Evolutionary conservation across 2,888 invertebrate species (phyloP).

Genomic region (Diogma glabrata): DNA sequence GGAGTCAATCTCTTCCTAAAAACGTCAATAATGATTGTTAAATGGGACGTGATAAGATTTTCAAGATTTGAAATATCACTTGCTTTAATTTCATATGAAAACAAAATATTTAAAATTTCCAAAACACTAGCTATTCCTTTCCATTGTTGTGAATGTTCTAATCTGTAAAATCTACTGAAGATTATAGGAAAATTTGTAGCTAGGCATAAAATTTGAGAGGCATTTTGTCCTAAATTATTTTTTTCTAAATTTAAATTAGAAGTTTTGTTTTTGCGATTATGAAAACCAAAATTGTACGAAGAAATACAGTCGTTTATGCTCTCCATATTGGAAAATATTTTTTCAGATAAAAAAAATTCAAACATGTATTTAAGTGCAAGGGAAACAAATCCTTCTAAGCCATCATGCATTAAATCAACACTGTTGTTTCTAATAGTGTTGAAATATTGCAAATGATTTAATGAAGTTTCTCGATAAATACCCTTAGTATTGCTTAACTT

Average conservation of each 20-base stretch:
- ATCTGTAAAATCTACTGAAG: no score
- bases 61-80: no score
- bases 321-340: not conserved
- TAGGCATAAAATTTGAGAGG: no score
- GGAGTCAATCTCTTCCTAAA: slow-evolving; percentile 15
- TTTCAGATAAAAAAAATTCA: not conserved
- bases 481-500: not conserved
- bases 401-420: not conserved
- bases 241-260: not conserved
- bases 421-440: not conserved
- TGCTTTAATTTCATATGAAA: no score
- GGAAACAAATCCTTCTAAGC: not conserved
- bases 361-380: not conserved
- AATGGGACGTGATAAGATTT: no score
- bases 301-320: not conserved
- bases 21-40: no score
- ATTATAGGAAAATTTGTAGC: no score
- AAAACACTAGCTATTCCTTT: no score
- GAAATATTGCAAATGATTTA: not conserved
- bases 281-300: not conserved
- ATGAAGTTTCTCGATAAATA: not conserved
- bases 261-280: not conserved
- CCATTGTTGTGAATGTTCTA: no score
- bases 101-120: no score
- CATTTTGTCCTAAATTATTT: no score